Evolutionary conservation across 2,888 invertebrate species (phyloP), one percentile per base, ranked within the genome.

Genomic region (Nasonia oneida): DNA sequence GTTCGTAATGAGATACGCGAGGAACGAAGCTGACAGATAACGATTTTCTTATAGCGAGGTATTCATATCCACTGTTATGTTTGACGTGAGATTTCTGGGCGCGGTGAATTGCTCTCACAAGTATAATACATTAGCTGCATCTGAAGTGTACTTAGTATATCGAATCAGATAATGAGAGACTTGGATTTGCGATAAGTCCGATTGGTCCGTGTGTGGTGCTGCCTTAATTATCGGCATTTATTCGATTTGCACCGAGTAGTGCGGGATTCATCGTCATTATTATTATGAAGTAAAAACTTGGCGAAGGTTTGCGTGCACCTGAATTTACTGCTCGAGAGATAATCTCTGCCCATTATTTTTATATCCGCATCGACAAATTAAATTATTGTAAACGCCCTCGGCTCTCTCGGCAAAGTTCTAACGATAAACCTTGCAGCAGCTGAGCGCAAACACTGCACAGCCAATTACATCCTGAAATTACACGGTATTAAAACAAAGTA

Each of bases 21-120:
- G 18, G 18, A 15, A 37, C 15, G n/a, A 23, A 73, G 73, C 23
- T 73, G 42, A 73, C 42, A 37, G 73, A 73, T 73, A 73, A 73
- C 18, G 23, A 10, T 73, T 73, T 67, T 67, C 3, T 67, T 67
- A 33, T 2, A 18, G 6, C 0, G 5, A 39, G 4, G 5, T 37
- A 47, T 2, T 47, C 10, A 47, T 47, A 47, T 29, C n/a, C 71
- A 39, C n/a, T 73, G 12, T 42, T 73, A 29, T 29, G 42, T 73
- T 73, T 73, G 39, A n/a, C 39, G 37, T 71, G 37, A 37, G 37
- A 71, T 71, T 71, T 71, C 71, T 37, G 18, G 10, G 42, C 6
- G 73, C 37, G 14, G n/a, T 42, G 4, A 5, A 42, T 73, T n/a
- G n/a, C 23, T 3, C n/a, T 10, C n/a, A n/a, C 5, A 73, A 23